A percentile compares a stretch with the other conserved stretches of the same genome.
Conservation (phyloP, 2,113 vertebrate genomes). For the Mustela nigripes region DNA sequence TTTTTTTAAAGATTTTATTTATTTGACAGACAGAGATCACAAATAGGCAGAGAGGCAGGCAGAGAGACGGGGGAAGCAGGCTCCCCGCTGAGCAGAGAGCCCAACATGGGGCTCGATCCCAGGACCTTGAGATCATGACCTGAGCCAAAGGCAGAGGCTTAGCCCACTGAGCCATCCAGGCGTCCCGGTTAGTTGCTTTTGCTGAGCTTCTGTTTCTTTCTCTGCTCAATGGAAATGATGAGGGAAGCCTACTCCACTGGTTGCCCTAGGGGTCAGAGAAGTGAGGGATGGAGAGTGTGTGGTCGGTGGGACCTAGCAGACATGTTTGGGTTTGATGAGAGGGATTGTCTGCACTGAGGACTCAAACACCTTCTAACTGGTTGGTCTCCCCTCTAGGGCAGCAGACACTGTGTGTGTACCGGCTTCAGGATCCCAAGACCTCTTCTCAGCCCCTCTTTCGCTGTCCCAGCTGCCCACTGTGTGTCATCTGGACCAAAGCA, state of each 20-base stretch:
- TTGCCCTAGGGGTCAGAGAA: background rate
- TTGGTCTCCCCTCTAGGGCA: constrained; percentile 76
- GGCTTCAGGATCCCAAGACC: background rate
- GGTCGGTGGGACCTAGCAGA: background rate
- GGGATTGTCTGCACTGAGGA: background rate
- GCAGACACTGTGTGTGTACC: constrained; percentile 82
- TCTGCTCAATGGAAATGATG: background rate
- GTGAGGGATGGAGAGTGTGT: background rate
- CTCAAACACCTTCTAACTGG: constrained; percentile 58
- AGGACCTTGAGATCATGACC: too few relatives aligned
- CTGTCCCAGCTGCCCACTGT: constrained; percentile 69
- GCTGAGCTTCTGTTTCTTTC: background rate
- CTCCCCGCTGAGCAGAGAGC: too few relatives aligned
- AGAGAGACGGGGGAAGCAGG: too few relatives aligned
- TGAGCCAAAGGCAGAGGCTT: too few relatives aligned
- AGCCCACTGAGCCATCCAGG: too few relatives aligned
- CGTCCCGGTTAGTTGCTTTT: background rate
- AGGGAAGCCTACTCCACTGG: background rate
- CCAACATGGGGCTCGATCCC: too few relatives aligned
- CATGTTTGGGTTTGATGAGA: too few relatives aligned
- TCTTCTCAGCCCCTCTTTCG: constrained; percentile 32
- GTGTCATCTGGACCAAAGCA: constrained; percentile 74
- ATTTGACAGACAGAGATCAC: too few relatives aligned
- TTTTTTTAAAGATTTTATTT: too few relatives aligned
- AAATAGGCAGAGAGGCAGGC: too few relatives aligned